Conservation (phyloP, 2,888 invertebrate species). For the Syrphus vitripennis region DNA sequence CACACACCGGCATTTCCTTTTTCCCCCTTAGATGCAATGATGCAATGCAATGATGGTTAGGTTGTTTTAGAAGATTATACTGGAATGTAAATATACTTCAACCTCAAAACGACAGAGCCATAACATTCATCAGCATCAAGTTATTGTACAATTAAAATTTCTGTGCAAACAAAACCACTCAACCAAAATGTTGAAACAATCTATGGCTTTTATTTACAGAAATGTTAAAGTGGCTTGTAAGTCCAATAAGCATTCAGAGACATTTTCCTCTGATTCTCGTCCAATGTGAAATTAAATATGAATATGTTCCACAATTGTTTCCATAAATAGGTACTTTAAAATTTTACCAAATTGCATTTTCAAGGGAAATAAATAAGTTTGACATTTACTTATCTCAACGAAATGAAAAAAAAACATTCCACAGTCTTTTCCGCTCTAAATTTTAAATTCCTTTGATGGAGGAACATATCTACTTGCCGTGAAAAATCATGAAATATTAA, state of each 20-base stretch:
- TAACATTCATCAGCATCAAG: constrained; percentile 5
- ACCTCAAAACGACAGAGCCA: neutral
- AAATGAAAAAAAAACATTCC: too few species aligned
- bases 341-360: too few species aligned
- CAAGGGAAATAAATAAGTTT: too few species aligned
- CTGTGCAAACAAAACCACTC: constrained; percentile 6
- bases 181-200: constrained; percentile 29
- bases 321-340: too few species aligned
- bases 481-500: too few species aligned
- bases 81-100: neutral
- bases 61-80: neutral
- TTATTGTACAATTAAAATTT: constrained; percentile 53
- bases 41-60: neutral
- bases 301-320: too few species aligned
- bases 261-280: too few species aligned
- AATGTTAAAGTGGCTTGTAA: neutral
- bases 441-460: too few species aligned
- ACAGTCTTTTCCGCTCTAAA: too few species aligned
- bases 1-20: neutral
- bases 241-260: neutral
- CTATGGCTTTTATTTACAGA: neutral
- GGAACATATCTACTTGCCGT: too few species aligned
- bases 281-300: too few species aligned
- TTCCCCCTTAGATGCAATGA: constrained; percentile 19
- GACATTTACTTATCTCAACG: too few species aligned